Conservation (phyloP, 2,797 vertebrate genomes). For the Microctenopoma lineatum region DNA sequence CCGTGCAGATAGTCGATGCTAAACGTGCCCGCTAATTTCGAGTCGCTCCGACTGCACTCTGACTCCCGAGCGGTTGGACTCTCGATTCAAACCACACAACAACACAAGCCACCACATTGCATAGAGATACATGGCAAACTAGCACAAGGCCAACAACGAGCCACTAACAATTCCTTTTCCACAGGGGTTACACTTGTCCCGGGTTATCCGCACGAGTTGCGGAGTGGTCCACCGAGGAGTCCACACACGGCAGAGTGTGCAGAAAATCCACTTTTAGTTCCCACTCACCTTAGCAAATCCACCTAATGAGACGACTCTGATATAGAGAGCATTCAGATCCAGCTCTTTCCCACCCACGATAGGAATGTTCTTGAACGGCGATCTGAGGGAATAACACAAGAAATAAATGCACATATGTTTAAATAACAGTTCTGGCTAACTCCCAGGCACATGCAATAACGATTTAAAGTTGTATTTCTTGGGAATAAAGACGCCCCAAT, state of each 20-base stretch:
- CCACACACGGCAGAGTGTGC: slow-evolving; percentile 72
- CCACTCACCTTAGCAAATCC: slow-evolving; percentile 99
- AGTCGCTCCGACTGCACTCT: slow-evolving; percentile 92
- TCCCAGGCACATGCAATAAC: slow-evolving; percentile 63
- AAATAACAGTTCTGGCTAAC: slow-evolving; percentile 73
- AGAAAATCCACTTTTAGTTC: slow-evolving; percentile 87
- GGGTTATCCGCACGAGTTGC: slow-evolving; percentile 57
- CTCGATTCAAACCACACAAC: slow-evolving; percentile 79
- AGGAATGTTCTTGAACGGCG: slow-evolving; percentile 98
- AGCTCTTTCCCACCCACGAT: slow-evolving; percentile 98
- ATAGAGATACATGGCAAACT: slow-evolving; percentile 78
- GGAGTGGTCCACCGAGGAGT: slow-evolving; percentile 58
- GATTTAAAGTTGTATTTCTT: slow-evolving; percentile 80
- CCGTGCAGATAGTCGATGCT: slow-evolving; percentile 92
- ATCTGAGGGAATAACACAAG: slow-evolving; percentile 83
- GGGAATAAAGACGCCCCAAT: slow-evolving; percentile 78
- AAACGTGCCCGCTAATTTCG: slow-evolving; percentile 97
- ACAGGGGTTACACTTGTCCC: slow-evolving; percentile 52
- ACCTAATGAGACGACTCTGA: slow-evolving; percentile 98
- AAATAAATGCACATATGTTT: slow-evolving; percentile 73
- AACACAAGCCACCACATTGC: slow-evolving; percentile 83
- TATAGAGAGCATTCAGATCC: slow-evolving; percentile 97
- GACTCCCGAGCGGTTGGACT: slow-evolving; percentile 79
- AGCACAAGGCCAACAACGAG: slow-evolving; percentile 83
- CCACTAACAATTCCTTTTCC: slow-evolving; percentile 37